phyloP scores from a whole-genome alignment of 2,113 vertebrate genomes.

The Cervus canadensis region DNA sequence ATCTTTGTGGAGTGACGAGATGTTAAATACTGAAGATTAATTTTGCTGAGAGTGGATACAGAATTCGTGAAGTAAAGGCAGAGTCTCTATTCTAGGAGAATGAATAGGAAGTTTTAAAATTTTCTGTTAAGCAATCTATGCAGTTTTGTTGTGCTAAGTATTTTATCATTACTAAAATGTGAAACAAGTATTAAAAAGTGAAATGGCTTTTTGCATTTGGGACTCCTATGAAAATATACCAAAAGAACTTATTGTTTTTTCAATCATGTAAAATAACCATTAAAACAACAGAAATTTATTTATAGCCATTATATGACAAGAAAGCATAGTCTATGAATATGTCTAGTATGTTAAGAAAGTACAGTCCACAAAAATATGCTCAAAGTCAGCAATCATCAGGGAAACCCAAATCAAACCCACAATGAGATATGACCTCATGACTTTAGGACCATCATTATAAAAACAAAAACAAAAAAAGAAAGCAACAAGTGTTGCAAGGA shows the following conservation, averaged over 20 bases:
- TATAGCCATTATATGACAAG: not conserved
- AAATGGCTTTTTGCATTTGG: not conserved
- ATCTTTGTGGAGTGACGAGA: not conserved
- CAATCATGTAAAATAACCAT: not conserved
- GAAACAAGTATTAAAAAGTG: not conserved
- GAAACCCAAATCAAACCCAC: not conserved
- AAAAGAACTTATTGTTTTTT: not conserved
- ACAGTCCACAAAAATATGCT: not conserved
- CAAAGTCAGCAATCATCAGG: not conserved
- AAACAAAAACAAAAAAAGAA: not conserved
- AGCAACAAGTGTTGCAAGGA: not conserved
- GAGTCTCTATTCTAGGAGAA: not conserved
- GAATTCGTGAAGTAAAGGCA: constrained; percentile 41
- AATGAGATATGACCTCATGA: not conserved
- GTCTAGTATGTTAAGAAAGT: not conserved
- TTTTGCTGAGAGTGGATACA: constrained; percentile 49
- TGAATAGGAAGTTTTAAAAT: constrained; percentile 38
- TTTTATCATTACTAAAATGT: not conserved
- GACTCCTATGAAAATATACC: not conserved
- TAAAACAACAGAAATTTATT: not conserved
- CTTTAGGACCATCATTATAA: not conserved
- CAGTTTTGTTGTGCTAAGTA: not conserved
- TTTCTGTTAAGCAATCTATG: not conserved
- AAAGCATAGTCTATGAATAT: not conserved
- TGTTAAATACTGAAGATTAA: constrained; percentile 59